Evolutionary conservation across 2,797 vertebrate species (phyloP).

Genomic region (Rachycentron canadum): DNA sequence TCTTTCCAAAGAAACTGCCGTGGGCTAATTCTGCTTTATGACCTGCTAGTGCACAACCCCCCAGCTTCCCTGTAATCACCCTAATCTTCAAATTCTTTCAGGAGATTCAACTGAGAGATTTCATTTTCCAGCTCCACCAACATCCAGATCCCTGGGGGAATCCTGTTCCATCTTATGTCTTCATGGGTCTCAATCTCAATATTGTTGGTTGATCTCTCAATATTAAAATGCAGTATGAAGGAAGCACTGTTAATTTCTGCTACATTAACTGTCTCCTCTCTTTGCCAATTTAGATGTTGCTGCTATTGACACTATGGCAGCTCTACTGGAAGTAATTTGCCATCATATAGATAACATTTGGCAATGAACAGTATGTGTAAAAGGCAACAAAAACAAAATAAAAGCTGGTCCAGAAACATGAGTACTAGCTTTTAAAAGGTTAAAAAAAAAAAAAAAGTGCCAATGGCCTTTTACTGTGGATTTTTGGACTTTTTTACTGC

Average conservation of each 20-base stretch:
- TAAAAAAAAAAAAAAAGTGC: not conserved
- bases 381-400: not conserved
- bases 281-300: not conserved
- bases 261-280: not conserved
- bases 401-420: not conserved
- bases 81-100: constrained; percentile 5
- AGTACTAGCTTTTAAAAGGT: not conserved
- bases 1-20: not conserved
- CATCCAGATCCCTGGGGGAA: not conserved
- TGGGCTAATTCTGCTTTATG: not conserved
- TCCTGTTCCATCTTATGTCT: constrained; percentile 1
- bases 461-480: not conserved
- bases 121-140: constrained; percentile 10
- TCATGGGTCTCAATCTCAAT: not conserved
- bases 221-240: not conserved
- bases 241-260: too few relatives aligned
- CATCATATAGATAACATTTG: constrained; percentile 7
- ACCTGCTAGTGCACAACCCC: not conserved
- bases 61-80: not conserved
- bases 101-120: constrained; percentile 23
- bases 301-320: not conserved
- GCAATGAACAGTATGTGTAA: not conserved
- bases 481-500: constrained; percentile 4
- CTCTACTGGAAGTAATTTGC: constrained; percentile 1
- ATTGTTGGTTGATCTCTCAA: constrained; percentile 8